Base-by-base conservation (phyloP, 2,113 vertebrate genomes). In the Cephalopholis sonnerati region DNA sequence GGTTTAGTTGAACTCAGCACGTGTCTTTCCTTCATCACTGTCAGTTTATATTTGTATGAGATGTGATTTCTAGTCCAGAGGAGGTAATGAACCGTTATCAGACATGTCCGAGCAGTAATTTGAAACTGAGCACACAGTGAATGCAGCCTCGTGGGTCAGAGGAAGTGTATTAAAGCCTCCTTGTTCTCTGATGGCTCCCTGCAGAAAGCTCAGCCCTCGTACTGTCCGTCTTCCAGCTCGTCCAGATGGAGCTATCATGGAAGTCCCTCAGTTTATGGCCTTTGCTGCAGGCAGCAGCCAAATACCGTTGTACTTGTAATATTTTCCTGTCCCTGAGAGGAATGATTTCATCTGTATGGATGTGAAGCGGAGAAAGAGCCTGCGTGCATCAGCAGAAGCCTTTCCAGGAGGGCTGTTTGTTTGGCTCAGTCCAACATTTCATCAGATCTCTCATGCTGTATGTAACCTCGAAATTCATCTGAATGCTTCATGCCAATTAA, bases 231-330 rank as follows among this genome's bases (percentile, higher is more conserved):
- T 70, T 73, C 32, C 61, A 77, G 18, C 7, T 77, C 29, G n/a
- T 73, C 70, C 71, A 84, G 62, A 92, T 88, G 82, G 78, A 87
- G 73, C 61, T 11, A 58, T 85, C 63, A 58, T 25, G 53, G 20
- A 48, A 77, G 32, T 50, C 46, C 46, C 16, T 61, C 67, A 68
- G 68, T 79, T 87, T 70, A 74, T 64, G 58, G 57, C 51, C 75
- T 39, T 10, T 58, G 63, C 82, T 76, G 64, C 59, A 64, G n/a
- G 2, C 67, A 9, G 67, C 8, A 71, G 68, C 74, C 66, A 82
- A 84, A 74, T 50, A 68, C 22, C 16, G 7, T 25, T 25, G 46
- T 41, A 41, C 9, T 44, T 44, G 41, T 74, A 51, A 67, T 74
- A 79, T 79, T 74, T 83, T 78, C 41, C 62, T 74, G 24, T 39